A percentile compares a stretch with the other conserved stretches of the same genome.
Evolutionary conservation across 1,140 invertebrate species (phyloP).

Genomic region (Delia radicum): DNA sequence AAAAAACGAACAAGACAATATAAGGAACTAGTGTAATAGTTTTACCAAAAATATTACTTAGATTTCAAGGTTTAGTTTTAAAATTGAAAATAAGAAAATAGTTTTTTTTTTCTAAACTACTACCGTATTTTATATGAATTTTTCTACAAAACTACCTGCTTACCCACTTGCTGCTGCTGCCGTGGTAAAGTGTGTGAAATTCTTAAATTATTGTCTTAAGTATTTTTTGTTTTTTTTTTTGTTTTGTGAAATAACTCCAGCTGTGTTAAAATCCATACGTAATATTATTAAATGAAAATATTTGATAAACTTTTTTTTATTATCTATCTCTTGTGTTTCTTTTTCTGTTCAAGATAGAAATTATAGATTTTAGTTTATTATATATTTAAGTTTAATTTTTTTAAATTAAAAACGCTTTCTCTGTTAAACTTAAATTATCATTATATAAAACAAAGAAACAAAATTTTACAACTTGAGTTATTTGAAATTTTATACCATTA

Average conservation of each 20-base stretch:
- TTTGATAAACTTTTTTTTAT: neutral
- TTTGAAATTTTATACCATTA: neutral
- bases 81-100: too few relatives aligned
- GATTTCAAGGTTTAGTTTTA: neutral
- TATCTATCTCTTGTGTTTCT: neutral
- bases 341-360: neutral
- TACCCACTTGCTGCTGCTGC: too few relatives aligned
- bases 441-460: neutral
- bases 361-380: neutral
- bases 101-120: neutral
- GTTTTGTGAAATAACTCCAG: neutral
- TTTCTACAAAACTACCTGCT: neutral
- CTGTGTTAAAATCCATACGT: neutral
- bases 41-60: neutral
- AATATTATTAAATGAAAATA: neutral
- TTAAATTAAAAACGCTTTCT: constrained; percentile 1
- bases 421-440: neutral
- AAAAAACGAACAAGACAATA: neutral
- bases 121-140: neutral
- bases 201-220: neutral
- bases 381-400: neutral
- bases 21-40: neutral
- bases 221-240: neutral
- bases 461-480: neutral
- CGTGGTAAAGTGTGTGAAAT: neutral